Evolutionary conservation across 2,113 vertebrate genomes (phyloP).

Genomic region (Athene noctua): DNA sequence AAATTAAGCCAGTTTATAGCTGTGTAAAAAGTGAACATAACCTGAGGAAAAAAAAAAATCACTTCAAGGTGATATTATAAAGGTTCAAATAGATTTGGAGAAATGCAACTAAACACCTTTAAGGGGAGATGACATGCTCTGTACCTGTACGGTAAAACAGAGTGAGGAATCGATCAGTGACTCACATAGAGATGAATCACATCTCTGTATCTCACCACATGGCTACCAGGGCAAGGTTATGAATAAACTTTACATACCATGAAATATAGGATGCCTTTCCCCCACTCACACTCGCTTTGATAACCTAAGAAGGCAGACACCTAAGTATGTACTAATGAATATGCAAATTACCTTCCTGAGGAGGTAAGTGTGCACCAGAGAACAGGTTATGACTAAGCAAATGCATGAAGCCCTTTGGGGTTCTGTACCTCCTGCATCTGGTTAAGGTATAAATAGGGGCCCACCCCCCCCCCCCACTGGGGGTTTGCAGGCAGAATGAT

Average conservation of each 20-base stretch:
- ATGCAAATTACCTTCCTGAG: neutral
- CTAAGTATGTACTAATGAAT: neutral
- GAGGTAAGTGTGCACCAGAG: neutral
- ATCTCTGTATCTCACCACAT: neutral
- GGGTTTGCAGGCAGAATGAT: neutral
- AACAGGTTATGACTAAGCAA: neutral
- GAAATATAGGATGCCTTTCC: neutral
- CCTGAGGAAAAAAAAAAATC: neutral
- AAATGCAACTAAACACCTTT: neutral
- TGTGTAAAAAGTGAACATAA: neutral
- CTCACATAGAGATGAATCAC: neutral
- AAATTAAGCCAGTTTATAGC: neutral
- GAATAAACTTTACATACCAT: neutral
- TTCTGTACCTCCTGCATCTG: neutral
- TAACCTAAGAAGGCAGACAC: neutral
- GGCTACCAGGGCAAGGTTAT: neutral
- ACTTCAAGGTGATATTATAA: neutral
- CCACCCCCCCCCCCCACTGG: accelerated
- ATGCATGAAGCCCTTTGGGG: neutral
- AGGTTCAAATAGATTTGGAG: neutral
- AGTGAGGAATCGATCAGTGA: neutral
- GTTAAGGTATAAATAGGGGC: accelerated
- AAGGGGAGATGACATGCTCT: neutral
- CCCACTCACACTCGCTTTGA: neutral
- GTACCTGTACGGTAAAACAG: neutral